phyloP scores from a whole-genome alignment of 1,140 invertebrate genomes.

The Drosophila ohnishii region DNA sequence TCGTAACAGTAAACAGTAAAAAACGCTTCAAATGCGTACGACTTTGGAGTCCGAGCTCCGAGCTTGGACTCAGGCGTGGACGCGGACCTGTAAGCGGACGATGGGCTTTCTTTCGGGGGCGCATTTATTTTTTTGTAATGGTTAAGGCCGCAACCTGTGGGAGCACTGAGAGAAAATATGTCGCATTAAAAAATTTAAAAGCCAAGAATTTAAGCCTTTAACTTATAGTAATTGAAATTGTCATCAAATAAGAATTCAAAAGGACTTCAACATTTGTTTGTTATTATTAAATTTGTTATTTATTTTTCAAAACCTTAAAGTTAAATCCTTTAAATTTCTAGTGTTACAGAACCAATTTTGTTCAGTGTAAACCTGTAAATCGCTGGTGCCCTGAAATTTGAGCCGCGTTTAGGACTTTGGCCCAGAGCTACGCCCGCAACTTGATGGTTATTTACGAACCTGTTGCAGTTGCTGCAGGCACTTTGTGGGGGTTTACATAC shows the following conservation, averaged over 20 bases:
- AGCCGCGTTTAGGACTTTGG: slow-evolving; percentile 65
- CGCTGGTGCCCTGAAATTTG: slow-evolving; percentile 48
- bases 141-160: slow-evolving; percentile 30
- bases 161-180: slow-evolving; percentile 16
- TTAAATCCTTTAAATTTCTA: background rate
- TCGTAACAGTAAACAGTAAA: slow-evolving; percentile 72
- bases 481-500: background rate
- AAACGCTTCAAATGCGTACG: slow-evolving; percentile 68
- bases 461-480: slow-evolving; percentile 41
- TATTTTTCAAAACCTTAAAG: no score
- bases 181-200: no score
- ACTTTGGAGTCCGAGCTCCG: slow-evolving; percentile 22
- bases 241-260: no score
- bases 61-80: slow-evolving; percentile 29
- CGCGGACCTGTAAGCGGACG: slow-evolving; percentile 6
- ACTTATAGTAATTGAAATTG: no score
- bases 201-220: no score
- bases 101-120: slow-evolving; percentile 35
- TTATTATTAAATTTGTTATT: no score
- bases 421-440: slow-evolving; percentile 43
- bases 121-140: slow-evolving; percentile 12
- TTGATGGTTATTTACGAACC: slow-evolving; percentile 46
- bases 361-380: slow-evolving; percentile 13
- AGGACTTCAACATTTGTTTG: no score
- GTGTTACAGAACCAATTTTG: background rate